These are phyloP conservation scores for Hipparchia sbordonii DNA, from an alignment of 2,888 invertebrate genomes.

Conservation along the genomic window DNA sequence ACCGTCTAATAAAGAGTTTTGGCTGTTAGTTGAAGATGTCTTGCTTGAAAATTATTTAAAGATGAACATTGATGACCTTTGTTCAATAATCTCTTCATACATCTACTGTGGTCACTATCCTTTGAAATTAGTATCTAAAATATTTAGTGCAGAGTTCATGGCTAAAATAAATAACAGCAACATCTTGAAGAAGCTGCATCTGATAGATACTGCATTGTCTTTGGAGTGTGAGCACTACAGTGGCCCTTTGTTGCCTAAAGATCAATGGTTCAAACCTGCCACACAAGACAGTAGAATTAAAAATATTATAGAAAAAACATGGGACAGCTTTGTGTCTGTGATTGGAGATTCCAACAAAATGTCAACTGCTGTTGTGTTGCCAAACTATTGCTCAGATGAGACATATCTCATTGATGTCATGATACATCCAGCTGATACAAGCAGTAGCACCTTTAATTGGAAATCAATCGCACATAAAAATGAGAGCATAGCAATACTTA, in stretches of 20 bases:
- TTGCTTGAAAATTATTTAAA: slow-evolving; percentile 82
- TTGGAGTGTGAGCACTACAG: slow-evolving; percentile 83
- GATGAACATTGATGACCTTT: slow-evolving; percentile 80
- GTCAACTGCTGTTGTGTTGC: slow-evolving; percentile 78
- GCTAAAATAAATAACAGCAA: slow-evolving; percentile 76
- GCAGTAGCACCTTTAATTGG: slow-evolving; percentile 69
- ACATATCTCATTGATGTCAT: slow-evolving; percentile 84
- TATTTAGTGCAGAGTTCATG: slow-evolving; percentile 85
- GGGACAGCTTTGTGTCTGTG: slow-evolving; percentile 65
- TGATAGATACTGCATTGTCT: slow-evolving; percentile 85
- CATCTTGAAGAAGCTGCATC: slow-evolving; percentile 78
- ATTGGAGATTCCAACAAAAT: slow-evolving; percentile 74
- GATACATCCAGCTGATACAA: slow-evolving; percentile 75
- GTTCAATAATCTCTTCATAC: slow-evolving; percentile 85
- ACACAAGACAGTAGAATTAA: slow-evolving; percentile 79
- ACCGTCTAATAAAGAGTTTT: slow-evolving; percentile 80
- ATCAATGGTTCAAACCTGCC: slow-evolving; percentile 76
- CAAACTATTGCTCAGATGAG: slow-evolving; percentile 80
- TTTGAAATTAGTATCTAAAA: slow-evolving; percentile 79
- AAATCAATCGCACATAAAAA: slow-evolving; percentile 68
- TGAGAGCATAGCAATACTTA: slow-evolving; percentile 81
- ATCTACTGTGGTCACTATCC: slow-evolving; percentile 85
- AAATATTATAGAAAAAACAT: slow-evolving; percentile 74
- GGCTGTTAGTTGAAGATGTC: slow-evolving; percentile 79
- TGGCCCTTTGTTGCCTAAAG: slow-evolving; percentile 82